These are phyloP conservation scores for Arenicola marina DNA, from an alignment of 2,888 invertebrate genomes.

Conservation along the genomic window DNA sequence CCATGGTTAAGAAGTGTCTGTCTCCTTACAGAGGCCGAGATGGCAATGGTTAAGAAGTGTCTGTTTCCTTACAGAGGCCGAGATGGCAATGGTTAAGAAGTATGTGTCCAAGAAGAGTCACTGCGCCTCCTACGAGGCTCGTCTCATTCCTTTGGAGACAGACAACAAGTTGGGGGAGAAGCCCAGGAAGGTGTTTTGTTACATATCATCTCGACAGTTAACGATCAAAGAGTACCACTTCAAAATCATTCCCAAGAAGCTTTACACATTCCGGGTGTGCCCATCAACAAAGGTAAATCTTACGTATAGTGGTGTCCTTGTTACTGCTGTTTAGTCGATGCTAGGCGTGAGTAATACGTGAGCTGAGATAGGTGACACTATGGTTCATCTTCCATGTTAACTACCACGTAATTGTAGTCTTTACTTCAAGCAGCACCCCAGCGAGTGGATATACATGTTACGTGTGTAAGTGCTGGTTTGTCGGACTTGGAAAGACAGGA, in stretches of 20 bases:
- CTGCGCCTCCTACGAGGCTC: conserved; percentile 81
- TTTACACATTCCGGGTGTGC: conserved; percentile 88
- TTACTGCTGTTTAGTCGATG: no score
- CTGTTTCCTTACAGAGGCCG: conserved; percentile 68
- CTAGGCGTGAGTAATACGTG: no score
- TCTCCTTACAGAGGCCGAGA: conserved; percentile 72
- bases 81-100: conserved; percentile 83
- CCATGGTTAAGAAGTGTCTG: no score
- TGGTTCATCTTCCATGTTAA: no score
- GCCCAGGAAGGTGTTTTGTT: conserved; percentile 85
- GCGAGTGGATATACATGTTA: no score
- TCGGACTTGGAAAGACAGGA: no score
- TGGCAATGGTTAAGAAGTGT: conserved; percentile 83
- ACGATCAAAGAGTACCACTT: conserved; percentile 91
- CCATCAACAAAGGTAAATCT: conserved; percentile 91
- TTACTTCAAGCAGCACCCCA: no score
- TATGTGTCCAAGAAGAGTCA: conserved; percentile 84
- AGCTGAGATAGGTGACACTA: no score
- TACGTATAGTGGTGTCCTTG: no score
- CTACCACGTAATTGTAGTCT: no score
- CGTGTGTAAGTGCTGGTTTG: no score
- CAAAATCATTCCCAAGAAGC: conserved; percentile 88
- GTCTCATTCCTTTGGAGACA: conserved; percentile 70
- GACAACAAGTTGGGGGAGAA: conserved; percentile 69
- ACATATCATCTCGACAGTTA: conserved; percentile 83